A percentile compares a stretch with the other conserved stretches of the same genome.
Evolutionary conservation across 1,140 invertebrate species (phyloP).

Genomic region (Drosophila ohnishii): DNA sequence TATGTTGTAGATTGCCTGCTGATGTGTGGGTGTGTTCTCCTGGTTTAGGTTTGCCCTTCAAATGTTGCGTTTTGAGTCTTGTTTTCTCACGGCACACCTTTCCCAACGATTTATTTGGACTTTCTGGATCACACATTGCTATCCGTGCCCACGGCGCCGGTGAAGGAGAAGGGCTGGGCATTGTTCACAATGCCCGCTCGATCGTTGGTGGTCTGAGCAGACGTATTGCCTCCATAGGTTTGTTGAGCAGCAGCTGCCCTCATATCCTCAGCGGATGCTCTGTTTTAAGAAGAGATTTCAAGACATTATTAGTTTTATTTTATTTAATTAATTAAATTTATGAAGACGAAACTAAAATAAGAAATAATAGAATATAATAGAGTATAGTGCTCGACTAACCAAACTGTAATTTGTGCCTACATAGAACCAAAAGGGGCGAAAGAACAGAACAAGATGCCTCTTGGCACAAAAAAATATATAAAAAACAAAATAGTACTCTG

Average conservation of each 20-base stretch:
- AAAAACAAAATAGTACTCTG: conserved; percentile 5
- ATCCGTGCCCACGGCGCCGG: conserved; percentile 86
- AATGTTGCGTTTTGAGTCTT: conserved; percentile 76
- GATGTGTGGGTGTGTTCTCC: conserved; percentile 22
- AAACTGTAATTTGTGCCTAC: conserved; percentile 28
- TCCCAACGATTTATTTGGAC: conserved; percentile 5
- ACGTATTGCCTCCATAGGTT: conserved; percentile 60
- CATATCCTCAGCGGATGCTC: conserved; percentile 90
- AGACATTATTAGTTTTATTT: background rate
- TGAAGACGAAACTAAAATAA: background rate
- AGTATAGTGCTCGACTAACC: conserved; percentile 18
- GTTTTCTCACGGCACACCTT: conserved; percentile 72
- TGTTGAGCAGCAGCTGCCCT: conserved; percentile 87
- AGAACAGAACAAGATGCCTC: background rate
- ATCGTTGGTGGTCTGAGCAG: conserved; percentile 79
- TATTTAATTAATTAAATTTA: no score
- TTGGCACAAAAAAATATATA: background rate
- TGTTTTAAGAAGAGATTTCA: conserved; percentile 77
- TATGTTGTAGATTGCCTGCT: conserved; percentile 37
- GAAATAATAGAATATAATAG: conserved; percentile 12
- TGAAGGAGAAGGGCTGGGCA: conserved; percentile 89
- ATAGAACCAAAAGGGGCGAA: conserved; percentile 18
- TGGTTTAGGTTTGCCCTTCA: conserved; percentile 56
- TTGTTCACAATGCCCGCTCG: conserved; percentile 89
- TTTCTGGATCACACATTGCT: conserved; percentile 85